phyloP scores from a whole-genome alignment of 2,113 vertebrate species.

The Athene cunicularia region DNA sequence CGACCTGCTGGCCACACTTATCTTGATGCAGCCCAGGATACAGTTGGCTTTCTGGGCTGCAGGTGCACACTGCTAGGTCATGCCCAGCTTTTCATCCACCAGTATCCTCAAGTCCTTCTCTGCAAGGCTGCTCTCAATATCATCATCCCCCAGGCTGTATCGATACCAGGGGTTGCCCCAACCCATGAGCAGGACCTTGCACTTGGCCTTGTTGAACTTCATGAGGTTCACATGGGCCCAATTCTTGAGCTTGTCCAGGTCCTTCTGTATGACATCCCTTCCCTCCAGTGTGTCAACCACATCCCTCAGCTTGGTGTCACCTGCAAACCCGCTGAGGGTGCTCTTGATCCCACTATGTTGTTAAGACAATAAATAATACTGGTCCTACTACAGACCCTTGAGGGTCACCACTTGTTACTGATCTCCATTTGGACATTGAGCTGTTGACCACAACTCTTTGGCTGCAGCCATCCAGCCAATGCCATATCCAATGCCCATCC shows the following conservation, averaged over 20 bases:
- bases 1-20: rapidly evolving
- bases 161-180: not conserved
- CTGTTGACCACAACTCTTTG: not conserved
- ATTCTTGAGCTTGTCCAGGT: not conserved
- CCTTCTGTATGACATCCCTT: not conserved
- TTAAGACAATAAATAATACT: not conserved
- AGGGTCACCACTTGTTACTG: not conserved
- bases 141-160: not conserved
- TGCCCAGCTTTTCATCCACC: not conserved
- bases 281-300: rapidly evolving
- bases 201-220: not conserved
- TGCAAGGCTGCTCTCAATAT: not conserved
- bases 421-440: not conserved
- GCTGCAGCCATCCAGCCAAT: not conserved
- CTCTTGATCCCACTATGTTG: not conserved
- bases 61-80: rapidly evolving
- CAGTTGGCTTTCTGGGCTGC: rapidly evolving
- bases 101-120: not conserved
- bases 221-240: not conserved
- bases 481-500: not conserved
- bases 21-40: not conserved
- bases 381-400: not conserved
- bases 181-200: not conserved
- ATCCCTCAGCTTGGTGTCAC: not conserved
- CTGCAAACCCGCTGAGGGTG: not conserved